Base-by-base conservation (phyloP, 2,888 invertebrate species). In the Chrysolina haemoptera region DNA sequence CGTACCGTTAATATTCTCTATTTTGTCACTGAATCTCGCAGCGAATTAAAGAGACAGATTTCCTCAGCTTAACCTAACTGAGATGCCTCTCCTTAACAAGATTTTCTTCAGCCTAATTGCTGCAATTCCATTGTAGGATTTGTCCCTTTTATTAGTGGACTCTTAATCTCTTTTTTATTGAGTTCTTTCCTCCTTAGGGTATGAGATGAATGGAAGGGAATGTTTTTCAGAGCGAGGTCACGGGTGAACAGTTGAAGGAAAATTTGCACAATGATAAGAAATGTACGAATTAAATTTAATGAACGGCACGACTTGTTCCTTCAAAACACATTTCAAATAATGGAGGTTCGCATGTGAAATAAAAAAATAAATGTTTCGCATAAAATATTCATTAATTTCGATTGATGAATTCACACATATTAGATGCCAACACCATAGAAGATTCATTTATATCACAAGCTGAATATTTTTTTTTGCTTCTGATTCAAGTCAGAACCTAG, bases 1-100 rank as follows among this genome's bases (percentile, higher is more conserved):
- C 48, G 12, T 20, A 22, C 43, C 35, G 48, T 66, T 50, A 67
- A 53, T 22, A 41, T 53, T 14, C 66, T 27, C 27, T 16, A 80
- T 82, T 83, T 82, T 81, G 82, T 81, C 80, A 74, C 78, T 78
- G 74, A 81, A 79, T 81, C 82, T 79, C 81, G 80, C 80, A 78
- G 74, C 79, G 80, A 83, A 82, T 83, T 82, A 83, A 82, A 83
- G 81, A 82, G 83, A 82, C 81, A 81, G 82, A 83, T 84, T 83
- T 82, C 79, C 81, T 74, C 77, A 80, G 83, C 81, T 83, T 79
- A 81, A 79, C 79, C 79, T 68, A 81, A 81, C 79, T 82, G 77
- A 82, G 78, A 78, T 81, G 77, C 74, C 78, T 80, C 78, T 78
- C 75, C 78, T 81, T 81, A 81, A 82, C 81, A 81, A 79, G 82